phyloP scores from a whole-genome alignment of 2,888 invertebrate genomes.

The Brachycybe producta region DNA sequence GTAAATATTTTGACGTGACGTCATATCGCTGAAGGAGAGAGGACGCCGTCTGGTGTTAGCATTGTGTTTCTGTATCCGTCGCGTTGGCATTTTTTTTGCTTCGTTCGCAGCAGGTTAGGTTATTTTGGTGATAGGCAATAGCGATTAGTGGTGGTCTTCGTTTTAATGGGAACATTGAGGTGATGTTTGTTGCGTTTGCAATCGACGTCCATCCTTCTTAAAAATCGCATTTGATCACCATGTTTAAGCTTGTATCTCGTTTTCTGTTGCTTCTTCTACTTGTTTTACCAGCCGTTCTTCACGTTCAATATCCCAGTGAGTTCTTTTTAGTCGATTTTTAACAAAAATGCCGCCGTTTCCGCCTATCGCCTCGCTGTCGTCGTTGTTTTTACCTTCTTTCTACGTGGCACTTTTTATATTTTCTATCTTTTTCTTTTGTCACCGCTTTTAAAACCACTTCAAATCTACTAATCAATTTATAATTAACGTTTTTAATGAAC shows the following conservation, averaged over 20 bases:
- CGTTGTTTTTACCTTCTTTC: neutral
- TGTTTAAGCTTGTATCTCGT: conserved; percentile 14
- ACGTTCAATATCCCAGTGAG: conserved; percentile 13
- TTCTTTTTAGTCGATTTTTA: neutral
- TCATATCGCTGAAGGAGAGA: too few relatives aligned
- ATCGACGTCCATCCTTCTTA: conserved; percentile 9
- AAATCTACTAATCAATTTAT: too few relatives aligned
- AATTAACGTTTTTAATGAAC: too few relatives aligned
- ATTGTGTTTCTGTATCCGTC: too few relatives aligned
- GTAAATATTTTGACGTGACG: too few relatives aligned
- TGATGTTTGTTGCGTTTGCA: too few relatives aligned
- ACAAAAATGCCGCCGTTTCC: neutral
- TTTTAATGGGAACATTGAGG: too few relatives aligned
- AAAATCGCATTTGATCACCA: neutral
- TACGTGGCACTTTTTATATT: conserved; percentile 8
- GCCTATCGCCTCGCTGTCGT: neutral
- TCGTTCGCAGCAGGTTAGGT: too few relatives aligned
- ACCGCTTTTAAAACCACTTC: neutral
- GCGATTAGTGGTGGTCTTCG: too few relatives aligned
- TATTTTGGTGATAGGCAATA: too few relatives aligned
- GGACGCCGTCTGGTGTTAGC: too few relatives aligned
- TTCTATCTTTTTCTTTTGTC: neutral
- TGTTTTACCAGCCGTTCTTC: conserved; percentile 16
- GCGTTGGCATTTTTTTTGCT: too few relatives aligned
- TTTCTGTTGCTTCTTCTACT: conserved; percentile 11